Conservation (phyloP, 2,113 vertebrate species). For the Xenopus borealis region DNA sequence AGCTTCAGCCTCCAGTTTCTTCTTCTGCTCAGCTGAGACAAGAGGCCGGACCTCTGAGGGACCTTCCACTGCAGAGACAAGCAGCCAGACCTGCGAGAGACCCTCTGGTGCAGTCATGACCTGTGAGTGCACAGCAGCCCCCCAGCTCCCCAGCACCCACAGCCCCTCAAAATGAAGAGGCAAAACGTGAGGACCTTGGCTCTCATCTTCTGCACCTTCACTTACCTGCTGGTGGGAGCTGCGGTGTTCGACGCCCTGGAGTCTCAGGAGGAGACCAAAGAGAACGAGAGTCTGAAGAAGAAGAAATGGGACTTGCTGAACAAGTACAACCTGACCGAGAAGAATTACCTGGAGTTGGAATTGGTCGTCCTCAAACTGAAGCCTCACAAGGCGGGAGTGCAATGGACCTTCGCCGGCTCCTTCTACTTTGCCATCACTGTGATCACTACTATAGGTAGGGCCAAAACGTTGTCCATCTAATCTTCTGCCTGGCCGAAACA, state of each 20-base stretch:
- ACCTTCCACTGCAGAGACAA: conserved; percentile 30
- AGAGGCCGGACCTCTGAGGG: not conserved
- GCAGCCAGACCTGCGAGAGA: not conserved
- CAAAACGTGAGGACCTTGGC: conserved; percentile 91
- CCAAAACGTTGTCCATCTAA: no score
- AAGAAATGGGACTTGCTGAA: conserved; percentile 67
- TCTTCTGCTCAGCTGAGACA: no score
- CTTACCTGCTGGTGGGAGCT: conserved; percentile 90
- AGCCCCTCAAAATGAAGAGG: conserved; percentile 84
- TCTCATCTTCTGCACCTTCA: conserved; percentile 91
- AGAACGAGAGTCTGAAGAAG: conserved; percentile 66
- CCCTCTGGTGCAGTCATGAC: conserved; percentile 70
- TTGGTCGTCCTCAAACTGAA: conserved; percentile 85
- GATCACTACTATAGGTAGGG: conserved; percentile 91
- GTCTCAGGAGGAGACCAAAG: conserved; percentile 76
- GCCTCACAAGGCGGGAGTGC: conserved; percentile 89
- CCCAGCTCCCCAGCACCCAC: conserved; percentile 39
- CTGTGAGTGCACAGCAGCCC: conserved; percentile 56
- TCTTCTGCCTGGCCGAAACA: not conserved
- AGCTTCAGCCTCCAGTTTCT: conserved; percentile 35
- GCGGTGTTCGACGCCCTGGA: conserved; percentile 91
- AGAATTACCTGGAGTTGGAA: conserved; percentile 78
- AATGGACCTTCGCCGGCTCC: conserved; percentile 91
- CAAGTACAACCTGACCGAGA: conserved; percentile 81
- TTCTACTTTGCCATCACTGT: conserved; percentile 98